These are phyloP conservation scores for Acromyrmex heyeri DNA, from an alignment of 1,140 invertebrate genomes.

Conservation along the genomic window DNA sequence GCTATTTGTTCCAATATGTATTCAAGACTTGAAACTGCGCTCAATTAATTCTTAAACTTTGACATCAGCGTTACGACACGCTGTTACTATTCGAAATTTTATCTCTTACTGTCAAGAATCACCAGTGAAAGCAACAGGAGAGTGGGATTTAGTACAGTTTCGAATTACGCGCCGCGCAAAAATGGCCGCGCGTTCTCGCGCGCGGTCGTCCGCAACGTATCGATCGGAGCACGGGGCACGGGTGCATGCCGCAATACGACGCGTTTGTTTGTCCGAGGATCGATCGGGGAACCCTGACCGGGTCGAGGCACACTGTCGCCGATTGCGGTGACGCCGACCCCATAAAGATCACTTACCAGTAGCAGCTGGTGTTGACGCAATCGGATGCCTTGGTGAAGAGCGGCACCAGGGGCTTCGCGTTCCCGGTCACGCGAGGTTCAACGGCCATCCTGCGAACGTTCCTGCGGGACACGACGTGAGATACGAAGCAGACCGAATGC, in stretches of 20 bases:
- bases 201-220: constrained; percentile 63
- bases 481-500: neutral
- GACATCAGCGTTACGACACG: neutral
- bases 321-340: neutral
- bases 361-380: constrained; percentile 87
- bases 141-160: neutral
- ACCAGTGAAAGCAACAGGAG: neutral
- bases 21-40: neutral
- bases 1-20: neutral
- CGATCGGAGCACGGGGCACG: constrained; percentile 51
- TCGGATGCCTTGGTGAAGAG: constrained; percentile 85
- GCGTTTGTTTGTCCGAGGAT: constrained; percentile 68
- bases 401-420: constrained; percentile 84
- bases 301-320: neutral
- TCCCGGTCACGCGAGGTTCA: constrained; percentile 80
- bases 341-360: constrained; percentile 84
- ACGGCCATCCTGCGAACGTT: constrained; percentile 79
- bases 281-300: constrained; percentile 29
- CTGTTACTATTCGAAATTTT: neutral
- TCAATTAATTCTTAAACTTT: neutral
- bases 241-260: constrained; percentile 72
- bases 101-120: neutral
- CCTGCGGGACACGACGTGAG: neutral
- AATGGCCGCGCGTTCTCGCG: constrained; percentile 30
- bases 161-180: constrained; percentile 28